These are phyloP conservation scores for Myotis myotis DNA, from an alignment of 2,797 vertebrate species.

Conservation along the genomic window DNA sequence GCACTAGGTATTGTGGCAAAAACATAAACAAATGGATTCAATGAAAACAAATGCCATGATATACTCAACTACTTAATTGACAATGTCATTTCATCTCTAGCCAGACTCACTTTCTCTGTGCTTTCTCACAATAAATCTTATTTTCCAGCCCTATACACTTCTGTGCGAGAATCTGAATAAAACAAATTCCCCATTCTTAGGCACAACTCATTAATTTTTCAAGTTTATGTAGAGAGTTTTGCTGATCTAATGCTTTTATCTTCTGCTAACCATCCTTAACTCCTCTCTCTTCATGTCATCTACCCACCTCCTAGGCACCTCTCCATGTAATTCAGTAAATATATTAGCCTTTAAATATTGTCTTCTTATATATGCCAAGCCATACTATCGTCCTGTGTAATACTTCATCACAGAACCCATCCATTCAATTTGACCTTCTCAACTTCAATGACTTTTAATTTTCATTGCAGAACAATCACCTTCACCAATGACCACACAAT, in stretches of 20 bases:
- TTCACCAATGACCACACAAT: not conserved
- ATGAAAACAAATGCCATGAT: not conserved
- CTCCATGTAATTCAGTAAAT: not conserved
- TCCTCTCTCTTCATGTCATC: not conserved
- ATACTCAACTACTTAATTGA: not conserved
- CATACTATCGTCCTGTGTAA: not conserved
- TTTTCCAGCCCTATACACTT: not conserved
- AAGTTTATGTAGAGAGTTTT: not conserved
- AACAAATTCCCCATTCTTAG: not conserved
- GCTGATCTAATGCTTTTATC: not conserved
- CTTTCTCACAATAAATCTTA: not conserved
- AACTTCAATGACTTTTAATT: not conserved
- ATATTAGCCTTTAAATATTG: not conserved
- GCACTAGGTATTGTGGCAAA: not conserved
- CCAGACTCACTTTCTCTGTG: not conserved
- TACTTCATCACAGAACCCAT: not conserved
- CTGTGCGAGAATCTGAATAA: not conserved
- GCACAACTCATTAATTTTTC: not conserved
- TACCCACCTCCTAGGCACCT: not conserved
- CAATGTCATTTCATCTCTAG: not conserved
- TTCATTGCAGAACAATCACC: not conserved
- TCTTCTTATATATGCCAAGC: not conserved
- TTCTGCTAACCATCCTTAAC: not conserved
- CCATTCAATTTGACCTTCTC: not conserved
- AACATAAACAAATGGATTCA: not conserved